These are phyloP conservation scores for Gibbula magus DNA, from an alignment of 2,888 invertebrate genomes.

Conservation along the genomic window DNA sequence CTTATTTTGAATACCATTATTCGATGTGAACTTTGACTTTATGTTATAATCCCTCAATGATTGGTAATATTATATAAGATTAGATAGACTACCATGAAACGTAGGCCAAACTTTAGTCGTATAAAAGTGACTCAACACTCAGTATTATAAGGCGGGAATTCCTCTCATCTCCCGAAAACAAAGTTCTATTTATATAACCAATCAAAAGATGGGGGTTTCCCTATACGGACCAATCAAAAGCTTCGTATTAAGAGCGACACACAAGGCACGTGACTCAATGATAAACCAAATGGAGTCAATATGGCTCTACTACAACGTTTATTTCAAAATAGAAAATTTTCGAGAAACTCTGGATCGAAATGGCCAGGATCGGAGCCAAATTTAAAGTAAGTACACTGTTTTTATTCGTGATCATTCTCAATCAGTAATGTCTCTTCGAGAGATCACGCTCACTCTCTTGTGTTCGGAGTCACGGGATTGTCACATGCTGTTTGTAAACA, in stretches of 20 bases:
- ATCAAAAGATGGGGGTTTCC: not conserved
- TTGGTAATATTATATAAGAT: too few relatives aligned
- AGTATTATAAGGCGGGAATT: slow-evolving; percentile 5
- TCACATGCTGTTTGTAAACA: slow-evolving; percentile 22
- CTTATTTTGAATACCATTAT: too few relatives aligned
- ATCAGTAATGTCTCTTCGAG: not conserved
- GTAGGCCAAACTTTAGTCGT: too few relatives aligned
- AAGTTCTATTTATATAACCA: not conserved
- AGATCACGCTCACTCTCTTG: not conserved
- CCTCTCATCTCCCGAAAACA: not conserved
- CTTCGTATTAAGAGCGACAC: not conserved
- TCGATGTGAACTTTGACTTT: too few relatives aligned
- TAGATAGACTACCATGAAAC: too few relatives aligned
- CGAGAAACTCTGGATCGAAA: slow-evolving; percentile 20
- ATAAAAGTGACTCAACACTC: too few relatives aligned
- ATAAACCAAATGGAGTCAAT: slow-evolving; percentile 39
- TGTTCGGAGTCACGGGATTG: not conserved
- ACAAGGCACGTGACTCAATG: not conserved
- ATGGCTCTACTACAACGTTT: slow-evolving; percentile 45
- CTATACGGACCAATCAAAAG: not conserved
- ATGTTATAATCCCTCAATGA: too few relatives aligned
- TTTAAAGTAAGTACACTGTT: slow-evolving; percentile 29
- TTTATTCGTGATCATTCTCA: not conserved
- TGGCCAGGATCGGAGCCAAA: slow-evolving; percentile 25
- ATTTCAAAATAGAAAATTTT: slow-evolving; percentile 41